A percentile compares a stretch with the other conserved stretches of the same genome.
Conservation (phyloP, 2,113 vertebrate genomes). For the Coreoperca whiteheadi region DNA sequence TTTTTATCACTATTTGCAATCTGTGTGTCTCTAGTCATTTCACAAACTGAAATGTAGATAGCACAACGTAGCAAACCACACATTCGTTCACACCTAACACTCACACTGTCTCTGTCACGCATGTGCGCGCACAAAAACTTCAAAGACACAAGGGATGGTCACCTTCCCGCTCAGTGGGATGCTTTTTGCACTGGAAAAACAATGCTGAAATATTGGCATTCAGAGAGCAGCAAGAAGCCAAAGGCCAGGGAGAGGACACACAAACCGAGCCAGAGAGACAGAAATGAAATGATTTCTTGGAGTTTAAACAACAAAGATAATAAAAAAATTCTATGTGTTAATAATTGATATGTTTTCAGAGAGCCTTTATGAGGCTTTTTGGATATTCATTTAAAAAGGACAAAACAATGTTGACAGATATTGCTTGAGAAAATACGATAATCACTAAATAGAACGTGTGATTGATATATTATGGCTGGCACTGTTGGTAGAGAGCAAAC, state of each 20-base stretch:
- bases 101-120: conserved; percentile 3
- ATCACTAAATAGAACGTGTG: conserved; percentile 18
- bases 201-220: conserved; percentile 71
- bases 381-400: conserved; percentile 3
- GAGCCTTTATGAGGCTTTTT: conserved; percentile 20
- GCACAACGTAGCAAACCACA: conserved; percentile 7
- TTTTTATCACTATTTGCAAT: conserved; percentile 41
- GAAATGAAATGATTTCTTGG: conserved; percentile 61
- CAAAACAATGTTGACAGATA: conserved; percentile 4
- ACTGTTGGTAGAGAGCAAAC: conserved; percentile 51
- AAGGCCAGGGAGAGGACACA: conserved; percentile 56
- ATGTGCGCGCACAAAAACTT: conserved; percentile 19
- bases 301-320: conserved; percentile 55
- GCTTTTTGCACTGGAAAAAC: conserved; percentile 55
- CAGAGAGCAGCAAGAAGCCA: conserved; percentile 56
- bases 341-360: conserved; percentile 60
- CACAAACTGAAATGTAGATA: conserved; percentile 37
- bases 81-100: conserved; percentile 33
- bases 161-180: conserved; percentile 69
- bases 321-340: conserved; percentile 61
- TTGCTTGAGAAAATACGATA: conserved; percentile 27
- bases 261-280: conserved; percentile 37
- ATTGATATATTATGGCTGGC: conserved; percentile 41
- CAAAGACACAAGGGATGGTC: conserved; percentile 57
- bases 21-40: conserved; percentile 32